Conservation (phyloP, 2,113 vertebrate genomes). For the Mirounga angustirostris region DNA sequence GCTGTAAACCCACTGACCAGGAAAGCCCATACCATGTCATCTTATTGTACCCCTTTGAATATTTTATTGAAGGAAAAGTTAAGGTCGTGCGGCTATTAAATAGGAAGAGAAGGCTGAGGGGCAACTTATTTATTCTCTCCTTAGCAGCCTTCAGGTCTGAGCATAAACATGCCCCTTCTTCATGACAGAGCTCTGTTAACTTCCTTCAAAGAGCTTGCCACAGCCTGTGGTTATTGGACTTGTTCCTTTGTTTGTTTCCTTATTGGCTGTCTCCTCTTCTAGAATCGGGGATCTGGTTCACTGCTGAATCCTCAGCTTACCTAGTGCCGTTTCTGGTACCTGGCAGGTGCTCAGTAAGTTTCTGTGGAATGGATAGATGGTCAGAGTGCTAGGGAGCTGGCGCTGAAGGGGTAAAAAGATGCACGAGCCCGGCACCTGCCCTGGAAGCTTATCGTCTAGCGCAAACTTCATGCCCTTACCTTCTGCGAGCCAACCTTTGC, state of each 20-base stretch:
- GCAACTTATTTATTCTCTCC: not conserved
- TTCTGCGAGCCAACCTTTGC: not conserved
- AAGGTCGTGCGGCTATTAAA: not conserved
- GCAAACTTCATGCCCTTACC: not conserved
- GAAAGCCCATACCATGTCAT: accelerated
- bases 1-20: no score
- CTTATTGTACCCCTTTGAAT: not conserved
- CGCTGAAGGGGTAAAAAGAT: not conserved
- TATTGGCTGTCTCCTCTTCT: not conserved
- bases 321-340: not conserved
- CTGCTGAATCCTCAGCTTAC: not conserved
- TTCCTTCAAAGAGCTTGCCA: not conserved
- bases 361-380: not conserved
- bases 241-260: not conserved
- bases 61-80: not conserved
- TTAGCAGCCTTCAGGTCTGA: not conserved
- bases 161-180: not conserved
- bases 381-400: not conserved
- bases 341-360: not conserved
- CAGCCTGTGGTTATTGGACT: not conserved
- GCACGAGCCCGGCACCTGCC: not conserved
- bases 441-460: not conserved
- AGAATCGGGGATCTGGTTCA: not conserved
- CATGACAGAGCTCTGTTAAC: not conserved
- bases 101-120: not conserved